A percentile compares a stretch with the other conserved stretches of the same genome.
phyloP scores from a whole-genome alignment of 2,888 invertebrate species.

The Molanna angustata region DNA sequence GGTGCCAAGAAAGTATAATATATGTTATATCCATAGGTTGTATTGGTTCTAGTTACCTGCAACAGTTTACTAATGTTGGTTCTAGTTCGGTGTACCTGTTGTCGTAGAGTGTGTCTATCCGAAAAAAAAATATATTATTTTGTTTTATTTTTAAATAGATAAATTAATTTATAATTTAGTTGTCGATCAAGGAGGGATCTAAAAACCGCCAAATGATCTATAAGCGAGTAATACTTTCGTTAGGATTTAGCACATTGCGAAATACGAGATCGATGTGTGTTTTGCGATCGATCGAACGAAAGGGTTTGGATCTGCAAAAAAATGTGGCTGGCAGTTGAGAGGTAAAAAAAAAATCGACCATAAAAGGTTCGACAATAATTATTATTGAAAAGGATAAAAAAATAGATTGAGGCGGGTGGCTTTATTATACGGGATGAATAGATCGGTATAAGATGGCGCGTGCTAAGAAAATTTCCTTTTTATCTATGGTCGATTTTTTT shows the following conservation, averaged over 20 bases:
- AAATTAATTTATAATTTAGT: no score
- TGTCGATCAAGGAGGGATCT: no score
- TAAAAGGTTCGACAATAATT: not conserved
- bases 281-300: constrained; percentile 4
- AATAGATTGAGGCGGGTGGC: constrained; percentile 3
- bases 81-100: no score
- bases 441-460: constrained; percentile 6
- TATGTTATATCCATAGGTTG: no score
- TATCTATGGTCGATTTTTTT: constrained; percentile 1
- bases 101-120: no score
- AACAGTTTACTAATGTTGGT: no score
- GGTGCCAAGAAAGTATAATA: no score
- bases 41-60: no score
- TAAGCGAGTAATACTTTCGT: no score
- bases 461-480: constrained; percentile 8
- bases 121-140: no score
- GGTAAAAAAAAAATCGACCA: constrained; percentile 8
- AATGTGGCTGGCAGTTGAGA: constrained; percentile 4
- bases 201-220: no score
- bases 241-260: constrained; percentile 15
- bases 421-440: constrained; percentile 12
- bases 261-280: constrained; percentile 16
- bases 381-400: constrained; percentile 1
- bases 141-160: no score
- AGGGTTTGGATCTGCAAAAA: constrained; percentile 1